These are phyloP conservation scores for Andrena bucephala DNA, from an alignment of 2,888 invertebrate species.

Conservation along the genomic window DNA sequence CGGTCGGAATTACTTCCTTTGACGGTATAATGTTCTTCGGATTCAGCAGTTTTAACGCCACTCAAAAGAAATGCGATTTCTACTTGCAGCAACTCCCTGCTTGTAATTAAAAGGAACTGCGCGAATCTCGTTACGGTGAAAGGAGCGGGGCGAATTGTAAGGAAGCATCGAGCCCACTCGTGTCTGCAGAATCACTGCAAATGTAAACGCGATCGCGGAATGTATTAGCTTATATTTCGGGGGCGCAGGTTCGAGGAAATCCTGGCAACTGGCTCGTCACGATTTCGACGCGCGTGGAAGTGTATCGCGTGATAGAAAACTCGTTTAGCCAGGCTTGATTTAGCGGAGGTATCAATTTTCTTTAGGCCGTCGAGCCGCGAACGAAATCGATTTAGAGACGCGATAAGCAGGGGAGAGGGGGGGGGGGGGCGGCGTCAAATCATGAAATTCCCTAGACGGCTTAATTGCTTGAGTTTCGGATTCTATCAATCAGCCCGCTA, in stretches of 20 bases:
- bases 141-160: too few relatives aligned
- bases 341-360: constrained; percentile 54
- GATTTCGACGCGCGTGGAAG: constrained; percentile 21
- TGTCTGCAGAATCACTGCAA: not conserved
- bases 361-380: constrained; percentile 24
- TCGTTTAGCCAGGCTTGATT: constrained; percentile 12
- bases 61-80: not conserved
- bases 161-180: not conserved
- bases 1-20: not conserved
- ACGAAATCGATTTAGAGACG: constrained; percentile 53
- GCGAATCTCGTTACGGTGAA: too few relatives aligned
- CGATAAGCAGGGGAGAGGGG: constrained; percentile 28
- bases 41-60: not conserved
- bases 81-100: not conserved
- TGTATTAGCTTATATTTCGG: not conserved
- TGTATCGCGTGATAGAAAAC: constrained; percentile 55
- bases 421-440: constrained; percentile 27
- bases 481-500: constrained; percentile 66
- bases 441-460: constrained; percentile 59
- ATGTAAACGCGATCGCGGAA: not conserved
- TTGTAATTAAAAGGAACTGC: not conserved
- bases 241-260: constrained; percentile 1
- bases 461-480: constrained; percentile 61
- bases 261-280: constrained; percentile 16
- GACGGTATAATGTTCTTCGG: constrained; percentile 6